phyloP scores from a whole-genome alignment of 1,140 invertebrate genomes.

The Oedothorax gibbosus region DNA sequence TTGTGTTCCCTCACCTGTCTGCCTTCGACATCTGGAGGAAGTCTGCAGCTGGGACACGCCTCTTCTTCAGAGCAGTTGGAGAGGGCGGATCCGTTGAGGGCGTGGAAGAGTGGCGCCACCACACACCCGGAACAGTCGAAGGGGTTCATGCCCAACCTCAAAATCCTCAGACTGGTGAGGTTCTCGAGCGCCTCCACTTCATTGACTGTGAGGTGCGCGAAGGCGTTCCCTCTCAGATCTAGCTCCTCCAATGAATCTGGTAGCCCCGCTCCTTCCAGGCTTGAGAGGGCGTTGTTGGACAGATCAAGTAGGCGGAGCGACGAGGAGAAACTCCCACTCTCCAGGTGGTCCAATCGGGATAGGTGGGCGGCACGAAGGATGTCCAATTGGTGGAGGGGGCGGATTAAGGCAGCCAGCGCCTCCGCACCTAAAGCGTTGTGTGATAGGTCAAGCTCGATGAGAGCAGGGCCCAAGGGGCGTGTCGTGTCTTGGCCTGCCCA shows the following conservation, averaged over 20 bases:
- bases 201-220: slow-evolving; percentile 73
- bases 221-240: slow-evolving; percentile 75
- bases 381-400: slow-evolving; percentile 72
- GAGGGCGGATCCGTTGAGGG: slow-evolving; percentile 64
- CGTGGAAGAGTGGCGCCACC: slow-evolving; percentile 65
- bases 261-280: slow-evolving; percentile 72
- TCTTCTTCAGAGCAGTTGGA: slow-evolving; percentile 67
- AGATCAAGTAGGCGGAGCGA: slow-evolving; percentile 61
- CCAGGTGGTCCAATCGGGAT: slow-evolving; percentile 4
- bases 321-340: slow-evolving; percentile 50
- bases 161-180: slow-evolving; percentile 68
- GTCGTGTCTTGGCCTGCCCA: slow-evolving; percentile 75
- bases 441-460: slow-evolving; percentile 76
- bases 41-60: too few relatives aligned
- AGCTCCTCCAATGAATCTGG: slow-evolving; percentile 72
- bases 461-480: slow-evolving; percentile 73
- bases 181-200: slow-evolving; percentile 69
- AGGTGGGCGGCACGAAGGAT: slow-evolving; percentile 69
- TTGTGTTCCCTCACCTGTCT: too few relatives aligned
- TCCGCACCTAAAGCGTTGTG: slow-evolving; percentile 73
- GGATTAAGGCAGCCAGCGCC: slow-evolving; percentile 71
- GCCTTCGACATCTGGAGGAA: too few relatives aligned
- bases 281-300: slow-evolving; percentile 70
- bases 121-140: slow-evolving; percentile 78
- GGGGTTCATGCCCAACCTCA: slow-evolving; percentile 73